Evolutionary conservation across 2,888 invertebrate species (phyloP).

Genomic region (Platypus cylindrus): DNA sequence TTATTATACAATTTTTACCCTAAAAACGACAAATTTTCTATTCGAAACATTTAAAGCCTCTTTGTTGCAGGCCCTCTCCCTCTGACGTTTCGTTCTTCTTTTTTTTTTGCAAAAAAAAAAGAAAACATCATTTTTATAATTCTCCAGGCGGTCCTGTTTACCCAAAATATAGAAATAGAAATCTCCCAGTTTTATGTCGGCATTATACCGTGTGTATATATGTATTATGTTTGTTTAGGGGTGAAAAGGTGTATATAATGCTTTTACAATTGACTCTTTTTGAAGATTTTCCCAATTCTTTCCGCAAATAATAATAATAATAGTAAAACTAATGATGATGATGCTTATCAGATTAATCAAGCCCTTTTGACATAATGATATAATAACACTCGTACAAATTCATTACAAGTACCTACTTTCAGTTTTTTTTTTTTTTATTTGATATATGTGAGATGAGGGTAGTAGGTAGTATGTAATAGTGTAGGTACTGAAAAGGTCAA

Average conservation of each 20-base stretch:
- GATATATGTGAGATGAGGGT: no score
- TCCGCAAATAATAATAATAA: no score
- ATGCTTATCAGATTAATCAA: slow-evolving; percentile 19
- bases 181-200: slow-evolving; percentile 18
- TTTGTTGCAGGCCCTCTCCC: slow-evolving; percentile 11
- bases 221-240: slow-evolving; percentile 18
- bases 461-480: no score
- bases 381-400: slow-evolving; percentile 12
- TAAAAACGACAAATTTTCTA: slow-evolving; percentile 26
- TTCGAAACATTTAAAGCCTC: slow-evolving; percentile 13
- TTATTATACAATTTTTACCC: slow-evolving; percentile 31
- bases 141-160: slow-evolving; percentile 33
- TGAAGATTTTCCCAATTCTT: slow-evolving; percentile 15
- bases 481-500: no score
- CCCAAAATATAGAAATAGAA: slow-evolving; percentile 30
- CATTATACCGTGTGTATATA: no score
- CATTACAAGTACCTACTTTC: no score
- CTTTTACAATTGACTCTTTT: slow-evolving; percentile 24
- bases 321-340: no score
- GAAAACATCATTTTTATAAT: slow-evolving; percentile 30
- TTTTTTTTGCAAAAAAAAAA: slow-evolving; percentile 22
- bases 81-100: no score
- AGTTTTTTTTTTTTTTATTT: no score
- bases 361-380: slow-evolving; percentile 16
- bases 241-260: slow-evolving; percentile 23